Evolutionary conservation across 1,140 invertebrate genomes (phyloP), one percentile per base, ranked within the genome.

Genomic region (Andrena cerasifolii): DNA sequence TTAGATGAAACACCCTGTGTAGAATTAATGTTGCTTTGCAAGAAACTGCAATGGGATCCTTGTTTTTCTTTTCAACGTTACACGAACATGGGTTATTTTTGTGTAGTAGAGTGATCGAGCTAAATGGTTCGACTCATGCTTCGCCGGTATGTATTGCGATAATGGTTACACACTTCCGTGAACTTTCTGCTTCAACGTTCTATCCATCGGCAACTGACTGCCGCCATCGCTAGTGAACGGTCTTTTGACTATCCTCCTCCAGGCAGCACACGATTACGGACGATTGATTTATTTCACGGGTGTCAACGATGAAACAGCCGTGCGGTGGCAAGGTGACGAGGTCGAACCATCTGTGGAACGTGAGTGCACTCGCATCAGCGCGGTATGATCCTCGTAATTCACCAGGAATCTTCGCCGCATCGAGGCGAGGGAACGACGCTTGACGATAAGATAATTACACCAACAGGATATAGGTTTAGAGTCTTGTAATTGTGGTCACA

Each of bases 371-470:
- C 61, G 56, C 49, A 59, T 12, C 47, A n/a, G 4, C 54, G 47
- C 31, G 26, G 36, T 54, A 33, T 36, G 45, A 26, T 51, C 33
- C 58, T 74, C 62, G 58, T 82, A 82, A 82, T 71, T 83, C 51
- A 74, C 59, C 28, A 54, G 40, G 24, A 18, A 45, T 58, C 54
- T 70, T 45, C 14, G 31, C 45, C 40, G 0, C 45, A n/a, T n/a
- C n/a, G n/a, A n/a, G 14, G 0, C 18, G 24, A 59, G 18, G 6
- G 54, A 51, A 66, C 31, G 53, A 71, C 43, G 40, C 36, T 24
- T 18, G 12, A 2, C 36, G 82, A 80, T 84, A 76, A 84, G 66
- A 80, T 76, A 80, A 83, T 84, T 84, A 72, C 49, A 43, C 16
- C 18, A 80, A 26, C 61, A 84, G 78, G 56, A 83, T 80, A 43